Evolutionary conservation across 2,113 vertebrate genomes (phyloP), one percentile per base, ranked within the genome.

Genomic region (Oryzias javanicus): DNA sequence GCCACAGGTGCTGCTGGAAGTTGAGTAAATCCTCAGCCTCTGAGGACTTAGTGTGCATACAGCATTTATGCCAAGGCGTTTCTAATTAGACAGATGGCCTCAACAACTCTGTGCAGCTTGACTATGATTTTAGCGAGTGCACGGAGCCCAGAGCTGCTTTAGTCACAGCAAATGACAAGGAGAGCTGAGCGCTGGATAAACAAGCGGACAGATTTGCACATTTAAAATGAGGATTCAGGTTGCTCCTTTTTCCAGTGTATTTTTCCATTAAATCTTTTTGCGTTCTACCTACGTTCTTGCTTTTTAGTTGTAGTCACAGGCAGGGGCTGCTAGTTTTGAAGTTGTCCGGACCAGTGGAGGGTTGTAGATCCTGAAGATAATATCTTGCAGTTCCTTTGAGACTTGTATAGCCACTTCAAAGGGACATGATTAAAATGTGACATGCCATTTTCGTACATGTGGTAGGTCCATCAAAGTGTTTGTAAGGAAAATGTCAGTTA

Each of bases 81-180:
- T 60, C 67, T 60, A 71, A 78, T 48, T 55, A 78, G 77, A 69
- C 81, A 78, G 74, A 83, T 83, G 77, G 81, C 67, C 56, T 60
- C 55, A 25, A 66, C 68, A 40, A 48, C 67, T 64, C 60, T 55
- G 55, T 69, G 16, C 60, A 58, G 74, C 71, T 51, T 35, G 44
- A 70, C 54, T 72, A 51, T 63, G 74, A 69, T 65, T 79, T 63
- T 55, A 29, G 55, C 57, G 19, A 42, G 72, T 20, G 59, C 52
- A 63, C 27, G 17, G 42, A 42, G 42, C 69, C 68, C 59, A 60
- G 2, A 66, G 72, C 41, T 40, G 8, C 81, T 76, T 13, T 71
- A 74, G 66, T 79, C 64, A 71, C 50, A 63, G 46, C 68, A 76
- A 44, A 48, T 7, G 60, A 63, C 59, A 51, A 42, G 42, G 16